phyloP scores from a whole-genome alignment of 2,113 vertebrate genomes.

The Brachyistius frenatus region DNA sequence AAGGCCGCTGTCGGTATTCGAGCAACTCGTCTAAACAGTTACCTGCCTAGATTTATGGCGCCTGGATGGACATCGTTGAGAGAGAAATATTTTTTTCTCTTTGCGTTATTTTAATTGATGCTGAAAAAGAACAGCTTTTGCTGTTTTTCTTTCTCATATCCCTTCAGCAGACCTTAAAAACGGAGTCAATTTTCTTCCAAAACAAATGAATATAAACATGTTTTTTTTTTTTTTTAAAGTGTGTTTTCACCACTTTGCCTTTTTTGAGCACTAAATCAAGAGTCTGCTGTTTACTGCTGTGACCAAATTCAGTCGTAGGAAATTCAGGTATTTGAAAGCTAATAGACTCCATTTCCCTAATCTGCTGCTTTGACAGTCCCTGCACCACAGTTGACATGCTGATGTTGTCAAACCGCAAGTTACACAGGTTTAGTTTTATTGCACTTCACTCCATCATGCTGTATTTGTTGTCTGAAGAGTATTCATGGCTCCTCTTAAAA shows the following conservation, averaged over 20 bases:
- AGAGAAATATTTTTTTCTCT: neutral
- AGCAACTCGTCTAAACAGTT: neutral
- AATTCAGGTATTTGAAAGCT: neutral
- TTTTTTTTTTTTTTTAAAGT: neutral
- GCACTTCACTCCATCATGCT: constrained; percentile 4
- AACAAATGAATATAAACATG: neutral
- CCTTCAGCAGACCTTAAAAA: neutral
- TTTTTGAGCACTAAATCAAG: neutral
- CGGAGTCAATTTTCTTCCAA: neutral
- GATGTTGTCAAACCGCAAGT: neutral
- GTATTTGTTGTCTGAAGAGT: neutral
- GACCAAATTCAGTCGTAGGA: neutral
- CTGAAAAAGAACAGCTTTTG: neutral
- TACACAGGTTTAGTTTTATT: constrained; percentile 13
- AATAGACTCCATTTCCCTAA: neutral
- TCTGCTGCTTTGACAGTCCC: neutral
- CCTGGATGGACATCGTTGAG: neutral
- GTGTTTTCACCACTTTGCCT: neutral
- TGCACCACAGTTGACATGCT: constrained; percentile 4
- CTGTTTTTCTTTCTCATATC: neutral
- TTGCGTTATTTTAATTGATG: neutral
- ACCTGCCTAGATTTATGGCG: neutral
- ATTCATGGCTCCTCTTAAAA: neutral
- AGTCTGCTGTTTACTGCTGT: constrained; percentile 4
- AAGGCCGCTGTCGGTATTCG: constrained; percentile 5